These are phyloP conservation scores for Temnopleurus reevesii DNA, from an alignment of 53 echinoderm and acorn worm species.

Conservation along the genomic window DNA sequence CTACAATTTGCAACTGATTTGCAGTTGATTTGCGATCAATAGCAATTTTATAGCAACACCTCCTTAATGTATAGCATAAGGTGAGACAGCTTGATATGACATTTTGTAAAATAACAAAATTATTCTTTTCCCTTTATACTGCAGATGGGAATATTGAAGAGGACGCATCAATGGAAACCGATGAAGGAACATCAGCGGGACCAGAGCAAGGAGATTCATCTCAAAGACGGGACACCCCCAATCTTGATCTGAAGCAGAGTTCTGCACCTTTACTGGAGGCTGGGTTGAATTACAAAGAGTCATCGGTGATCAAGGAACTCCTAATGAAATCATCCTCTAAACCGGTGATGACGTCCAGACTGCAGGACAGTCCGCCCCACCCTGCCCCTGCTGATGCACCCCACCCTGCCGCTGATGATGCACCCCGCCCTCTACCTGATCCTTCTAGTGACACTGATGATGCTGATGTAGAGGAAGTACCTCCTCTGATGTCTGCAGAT, in stretches of 20 bases:
- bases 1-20: too few relatives aligned
- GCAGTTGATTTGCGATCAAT: too few relatives aligned
- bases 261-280: neutral
- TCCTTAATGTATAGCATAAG: too few relatives aligned
- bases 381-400: neutral
- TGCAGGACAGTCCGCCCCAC: neutral
- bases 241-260: slow-evolving; percentile 38
- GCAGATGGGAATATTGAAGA: neutral
- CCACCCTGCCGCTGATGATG: neutral
- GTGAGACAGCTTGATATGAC: too few relatives aligned
- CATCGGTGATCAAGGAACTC: neutral
- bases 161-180: slow-evolving; percentile 1
- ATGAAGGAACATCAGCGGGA: neutral
- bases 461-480: neutral
- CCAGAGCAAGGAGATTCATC: neutral
- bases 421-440: neutral
- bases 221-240: neutral
- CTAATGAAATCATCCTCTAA: neutral
- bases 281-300: neutral
- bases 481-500: slow-evolving; percentile 5
- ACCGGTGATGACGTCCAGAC: slow-evolving; percentile 24
- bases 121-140: neutral
- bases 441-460: neutral
- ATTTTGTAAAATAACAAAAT: neutral
- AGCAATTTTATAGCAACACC: too few relatives aligned